Conservation (phyloP, 2,113 vertebrate species). For the Hiodon alosoides region DNA sequence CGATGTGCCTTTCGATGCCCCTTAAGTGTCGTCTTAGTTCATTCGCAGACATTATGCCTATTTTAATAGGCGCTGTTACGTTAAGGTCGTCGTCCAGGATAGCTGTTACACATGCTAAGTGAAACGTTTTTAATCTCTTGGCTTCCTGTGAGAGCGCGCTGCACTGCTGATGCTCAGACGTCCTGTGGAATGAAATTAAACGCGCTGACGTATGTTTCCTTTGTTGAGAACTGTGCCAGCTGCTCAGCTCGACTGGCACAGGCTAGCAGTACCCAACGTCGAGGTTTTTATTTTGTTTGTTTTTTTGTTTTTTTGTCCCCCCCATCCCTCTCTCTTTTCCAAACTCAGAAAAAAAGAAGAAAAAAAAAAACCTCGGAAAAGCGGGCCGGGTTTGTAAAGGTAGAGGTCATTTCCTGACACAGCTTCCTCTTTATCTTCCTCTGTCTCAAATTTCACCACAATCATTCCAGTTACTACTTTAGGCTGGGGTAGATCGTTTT, state of each 20-base stretch:
- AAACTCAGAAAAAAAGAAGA: constrained; percentile 43
- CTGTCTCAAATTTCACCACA: constrained; percentile 65
- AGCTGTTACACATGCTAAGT: neutral
- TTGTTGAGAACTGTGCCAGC: constrained; percentile 36
- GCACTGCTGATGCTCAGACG: neutral
- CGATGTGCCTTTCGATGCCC: too few species aligned
- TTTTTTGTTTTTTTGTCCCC: too few species aligned
- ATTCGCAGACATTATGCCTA: neutral
- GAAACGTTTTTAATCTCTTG: neutral
- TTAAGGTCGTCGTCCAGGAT: neutral
- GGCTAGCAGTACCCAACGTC: neutral
- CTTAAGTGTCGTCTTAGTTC: neutral
- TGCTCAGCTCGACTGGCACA: constrained; percentile 12
- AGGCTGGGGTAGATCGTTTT: constrained; percentile 20
- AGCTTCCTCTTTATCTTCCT: constrained; percentile 69
- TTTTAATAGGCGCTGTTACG: neutral
- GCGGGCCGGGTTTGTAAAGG: constrained; percentile 60
- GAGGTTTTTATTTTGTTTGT: constrained; percentile 4
- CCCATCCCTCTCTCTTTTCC: constrained; percentile 17
- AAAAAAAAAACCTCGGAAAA: constrained; percentile 28
- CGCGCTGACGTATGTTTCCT: constrained; percentile 40
- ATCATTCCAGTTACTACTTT: constrained; percentile 30
- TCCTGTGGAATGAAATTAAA: neutral
- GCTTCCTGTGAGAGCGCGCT: neutral
- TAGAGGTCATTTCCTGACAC: constrained; percentile 70